phyloP scores from a whole-genome alignment of 1,140 invertebrate species.

The Hycleus cichorii region DNA sequence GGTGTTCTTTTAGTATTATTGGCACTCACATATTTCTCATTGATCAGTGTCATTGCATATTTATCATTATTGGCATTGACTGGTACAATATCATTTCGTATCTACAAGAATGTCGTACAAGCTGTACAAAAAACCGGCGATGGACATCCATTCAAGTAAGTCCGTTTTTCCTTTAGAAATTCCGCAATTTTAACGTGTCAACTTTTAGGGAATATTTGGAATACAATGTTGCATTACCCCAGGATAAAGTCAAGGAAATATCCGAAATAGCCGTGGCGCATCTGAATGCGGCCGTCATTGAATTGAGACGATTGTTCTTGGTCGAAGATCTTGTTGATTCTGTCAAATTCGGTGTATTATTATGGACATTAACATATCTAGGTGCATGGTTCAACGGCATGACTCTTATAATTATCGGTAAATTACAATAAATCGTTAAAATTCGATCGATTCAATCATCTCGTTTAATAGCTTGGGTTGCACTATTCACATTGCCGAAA shows the following conservation, averaged over 20 bases:
- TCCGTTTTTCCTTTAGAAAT: background rate
- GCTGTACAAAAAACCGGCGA: conserved; percentile 95
- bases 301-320: conserved; percentile 87
- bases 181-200: background rate
- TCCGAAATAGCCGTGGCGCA: conserved; percentile 77
- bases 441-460: background rate
- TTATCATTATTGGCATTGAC: conserved; percentile 73
- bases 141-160: conserved; percentile 95
- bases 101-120: conserved; percentile 93
- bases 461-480: conserved; percentile 73
- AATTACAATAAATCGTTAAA: background rate
- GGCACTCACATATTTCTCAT: conserved; percentile 87
- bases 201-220: conserved; percentile 75
- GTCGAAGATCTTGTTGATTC: conserved; percentile 96
- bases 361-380: conserved; percentile 94
- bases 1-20: conserved; percentile 77
- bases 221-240: conserved; percentile 72
- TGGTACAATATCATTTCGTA: conserved; percentile 83
- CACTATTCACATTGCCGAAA: conserved; percentile 92
- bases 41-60: conserved; percentile 93
- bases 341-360: conserved; percentile 83
- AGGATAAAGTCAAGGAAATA: conserved; percentile 81
- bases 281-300: conserved; percentile 67
- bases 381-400: conserved; percentile 98
- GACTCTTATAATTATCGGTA: conserved; percentile 90